Conservation (phyloP, 30 jellyfish, hydroid and myxozoan genomes). For the Aurelia sp. region DNA sequence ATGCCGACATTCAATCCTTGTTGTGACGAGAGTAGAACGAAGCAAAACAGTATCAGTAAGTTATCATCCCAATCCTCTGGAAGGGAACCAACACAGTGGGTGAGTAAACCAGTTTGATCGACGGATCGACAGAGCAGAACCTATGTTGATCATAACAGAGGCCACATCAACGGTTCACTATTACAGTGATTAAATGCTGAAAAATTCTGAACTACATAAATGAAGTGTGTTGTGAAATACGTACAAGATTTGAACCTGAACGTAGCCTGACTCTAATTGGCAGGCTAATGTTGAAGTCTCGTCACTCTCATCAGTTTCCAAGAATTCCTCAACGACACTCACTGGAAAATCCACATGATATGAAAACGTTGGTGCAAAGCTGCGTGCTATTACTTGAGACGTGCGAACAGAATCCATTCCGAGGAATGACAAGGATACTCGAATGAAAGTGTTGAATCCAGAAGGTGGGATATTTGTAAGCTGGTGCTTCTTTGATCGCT, state of each 20-base stretch:
- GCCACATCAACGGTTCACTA: too few relatives aligned
- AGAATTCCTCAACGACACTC: constrained; percentile 21
- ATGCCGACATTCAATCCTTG: too few relatives aligned
- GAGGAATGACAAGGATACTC: constrained; percentile 56
- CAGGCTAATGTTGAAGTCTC: constrained; percentile 62
- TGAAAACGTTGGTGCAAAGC: constrained; percentile 76
- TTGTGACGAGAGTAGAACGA: too few relatives aligned
- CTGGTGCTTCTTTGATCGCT: background rate
- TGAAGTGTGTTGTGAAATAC: constrained; percentile 4
- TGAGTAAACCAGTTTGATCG: too few relatives aligned
- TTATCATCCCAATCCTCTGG: too few relatives aligned
- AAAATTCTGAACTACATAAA: too few relatives aligned
- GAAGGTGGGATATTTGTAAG: background rate
- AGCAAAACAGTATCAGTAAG: too few relatives aligned
- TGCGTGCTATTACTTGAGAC: constrained; percentile 53
- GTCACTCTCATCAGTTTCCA: constrained; percentile 40
- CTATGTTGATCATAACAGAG: too few relatives aligned
- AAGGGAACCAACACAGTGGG: too few relatives aligned
- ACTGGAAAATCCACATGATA: constrained; percentile 86
- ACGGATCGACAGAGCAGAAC: too few relatives aligned
- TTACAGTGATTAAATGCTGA: too few relatives aligned
- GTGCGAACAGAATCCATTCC: constrained; percentile 45
- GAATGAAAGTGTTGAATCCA: constrained; percentile 66
- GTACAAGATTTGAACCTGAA: constrained; percentile 65
- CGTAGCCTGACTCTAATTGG: constrained; percentile 64